Percentiles rank a stretch among this genome's conserved stretches.
phyloP scores from a whole-genome alignment of 2,113 vertebrate genomes.

The Cyrtonyx montezumae region DNA sequence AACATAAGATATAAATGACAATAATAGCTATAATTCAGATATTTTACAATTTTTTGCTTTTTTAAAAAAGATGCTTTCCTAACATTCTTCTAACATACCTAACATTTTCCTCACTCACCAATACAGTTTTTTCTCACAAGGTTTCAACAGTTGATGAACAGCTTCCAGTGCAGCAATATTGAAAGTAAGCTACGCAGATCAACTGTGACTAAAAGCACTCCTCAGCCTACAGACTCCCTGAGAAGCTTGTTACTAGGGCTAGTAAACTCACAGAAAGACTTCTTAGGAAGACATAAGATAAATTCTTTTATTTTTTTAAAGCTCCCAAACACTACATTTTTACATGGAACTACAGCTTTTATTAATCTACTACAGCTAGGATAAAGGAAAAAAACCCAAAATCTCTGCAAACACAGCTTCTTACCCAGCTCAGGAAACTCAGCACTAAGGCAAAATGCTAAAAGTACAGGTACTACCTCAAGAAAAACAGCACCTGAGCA shows the following conservation, averaged over 20 bases:
- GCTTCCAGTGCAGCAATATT: not conserved
- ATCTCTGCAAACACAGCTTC: too few relatives aligned
- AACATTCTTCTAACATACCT: not conserved
- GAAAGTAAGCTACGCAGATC: not conserved
- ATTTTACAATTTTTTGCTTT: not conserved
- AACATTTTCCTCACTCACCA: not conserved
- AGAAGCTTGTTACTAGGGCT: accelerated
- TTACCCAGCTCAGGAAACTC: not conserved
- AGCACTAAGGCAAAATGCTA: not conserved
- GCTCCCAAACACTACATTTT: not conserved
- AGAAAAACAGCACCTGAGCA: not conserved
- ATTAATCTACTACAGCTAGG: not conserved
- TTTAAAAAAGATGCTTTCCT: not conserved
- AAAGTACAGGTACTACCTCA: not conserved
- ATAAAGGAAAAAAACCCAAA: not conserved
- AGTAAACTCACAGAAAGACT: not conserved
- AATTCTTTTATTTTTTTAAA: too few relatives aligned
- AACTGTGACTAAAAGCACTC: accelerated
- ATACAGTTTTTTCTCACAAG: not conserved
- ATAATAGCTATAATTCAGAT: not conserved
- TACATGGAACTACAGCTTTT: not conserved
- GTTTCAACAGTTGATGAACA: not conserved
- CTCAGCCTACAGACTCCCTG: not conserved
- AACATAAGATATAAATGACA: accelerated
- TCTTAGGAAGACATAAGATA: not conserved